Base-by-base conservation (phyloP, 2,797 vertebrate genomes). In the Pipistrellus nathusii region DNA sequence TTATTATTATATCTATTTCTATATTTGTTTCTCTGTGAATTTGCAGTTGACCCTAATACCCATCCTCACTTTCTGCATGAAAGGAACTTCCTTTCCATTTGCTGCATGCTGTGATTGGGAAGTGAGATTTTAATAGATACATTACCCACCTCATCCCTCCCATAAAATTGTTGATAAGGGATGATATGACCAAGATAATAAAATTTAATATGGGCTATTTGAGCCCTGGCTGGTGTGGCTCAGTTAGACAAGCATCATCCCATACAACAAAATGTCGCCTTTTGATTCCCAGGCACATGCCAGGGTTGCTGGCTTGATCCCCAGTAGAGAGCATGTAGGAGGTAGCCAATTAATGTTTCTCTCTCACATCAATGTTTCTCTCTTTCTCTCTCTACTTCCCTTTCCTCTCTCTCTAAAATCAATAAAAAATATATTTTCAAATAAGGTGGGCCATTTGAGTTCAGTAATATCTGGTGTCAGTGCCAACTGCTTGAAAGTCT, bases 401-500 rank as follows among this genome's bases (percentile, higher is more conserved):
- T 25, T 57, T 57, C 23, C 23, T 57, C 55, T 57, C 4, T 57
- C 23, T 57, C 21, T 59, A 59, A 59, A 59, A 27, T 59, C 57
- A 59, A 59, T 59, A 25, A 59, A 59, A 27, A 27, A 27, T 4
- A 27, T 59, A 59, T 59, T 59, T 59, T 59, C 23, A 25, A 59
- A 59, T 25, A 93, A 95, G 85, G 95, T 91, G 0, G 35, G 48
- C 73, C 95, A n/a, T 83, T 57, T 93, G 76, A 96, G 85, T 93
- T 94, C 59, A 18, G 2, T 71, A 89, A 84, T 93, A 71, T 97
- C 89, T 90, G 75, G 62, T 71, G 12, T 73, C 94, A 90, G 73
- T 69, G 96, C 32, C 82, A 94, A 95, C 97, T 97, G 97, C 93
- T 96, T 97, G 82, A 92, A 93, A 96, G 71, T 21, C 53, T 96